Evolutionary conservation across 2,797 vertebrate genomes (phyloP).

Genomic region (Gobio occitaniae): DNA sequence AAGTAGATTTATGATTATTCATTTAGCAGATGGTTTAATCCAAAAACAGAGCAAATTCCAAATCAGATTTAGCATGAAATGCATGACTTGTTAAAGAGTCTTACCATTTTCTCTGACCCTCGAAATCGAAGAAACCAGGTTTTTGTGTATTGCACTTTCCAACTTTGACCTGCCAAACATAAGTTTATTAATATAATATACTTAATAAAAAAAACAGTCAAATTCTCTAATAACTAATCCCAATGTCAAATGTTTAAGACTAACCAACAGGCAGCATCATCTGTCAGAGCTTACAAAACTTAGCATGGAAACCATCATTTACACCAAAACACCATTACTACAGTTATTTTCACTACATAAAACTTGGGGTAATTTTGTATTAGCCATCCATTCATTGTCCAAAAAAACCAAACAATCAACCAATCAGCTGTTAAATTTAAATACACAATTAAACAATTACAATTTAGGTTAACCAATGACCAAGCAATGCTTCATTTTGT

Average conservation of each 20-base stretch:
- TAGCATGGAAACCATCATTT: background rate
- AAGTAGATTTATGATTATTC: background rate
- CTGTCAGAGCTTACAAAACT: background rate
- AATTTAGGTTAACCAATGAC: too few species aligned
- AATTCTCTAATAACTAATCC: background rate
- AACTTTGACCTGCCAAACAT: slow-evolving; percentile 85
- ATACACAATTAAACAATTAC: too few species aligned
- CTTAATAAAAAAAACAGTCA: background rate
- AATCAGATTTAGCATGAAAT: background rate
- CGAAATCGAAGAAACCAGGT: slow-evolving; percentile 97
- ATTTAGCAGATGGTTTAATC: background rate
- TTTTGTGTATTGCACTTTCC: slow-evolving; percentile 92
- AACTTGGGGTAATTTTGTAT: background rate
- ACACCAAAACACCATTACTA: background rate
- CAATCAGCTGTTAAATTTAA: too few species aligned
- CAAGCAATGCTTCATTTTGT: too few species aligned
- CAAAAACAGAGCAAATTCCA: background rate
- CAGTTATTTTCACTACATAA: background rate
- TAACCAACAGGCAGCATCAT: background rate
- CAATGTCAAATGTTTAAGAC: background rate
- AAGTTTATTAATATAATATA: background rate
- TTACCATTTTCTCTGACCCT: slow-evolving; percentile 99
- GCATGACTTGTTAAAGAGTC: slow-evolving; percentile 56
- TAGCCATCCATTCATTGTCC: background rate
- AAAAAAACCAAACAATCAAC: too few species aligned